Evolutionary conservation across 2,797 vertebrate genomes (phyloP).

Genomic region (Remorina albescens): DNA sequence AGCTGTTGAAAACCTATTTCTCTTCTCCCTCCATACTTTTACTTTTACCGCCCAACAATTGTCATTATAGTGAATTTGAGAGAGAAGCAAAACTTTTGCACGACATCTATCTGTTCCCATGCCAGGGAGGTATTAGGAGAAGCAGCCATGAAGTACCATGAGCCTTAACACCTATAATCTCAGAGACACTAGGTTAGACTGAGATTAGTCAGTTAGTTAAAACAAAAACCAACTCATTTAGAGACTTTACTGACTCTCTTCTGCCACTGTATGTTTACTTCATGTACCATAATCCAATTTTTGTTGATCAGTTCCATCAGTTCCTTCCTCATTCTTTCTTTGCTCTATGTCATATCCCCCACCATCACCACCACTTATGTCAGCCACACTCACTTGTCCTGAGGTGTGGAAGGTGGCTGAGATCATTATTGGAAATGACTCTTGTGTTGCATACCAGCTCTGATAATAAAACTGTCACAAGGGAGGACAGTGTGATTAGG

Average conservation of each 20-base stretch:
- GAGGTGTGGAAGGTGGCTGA: constrained; percentile 77
- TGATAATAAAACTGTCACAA: constrained; percentile 82
- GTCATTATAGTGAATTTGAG: constrained; percentile 10
- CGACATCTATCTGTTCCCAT: no score
- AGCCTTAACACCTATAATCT: no score
- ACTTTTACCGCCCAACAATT: no score
- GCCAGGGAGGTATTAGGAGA: no score
- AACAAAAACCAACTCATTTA: background rate
- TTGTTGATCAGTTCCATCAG: background rate
- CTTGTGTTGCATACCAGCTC: constrained; percentile 76
- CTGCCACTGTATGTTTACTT: background rate
- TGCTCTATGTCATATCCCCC: background rate
- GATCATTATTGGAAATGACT: constrained; percentile 84
- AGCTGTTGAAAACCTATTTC: no score
- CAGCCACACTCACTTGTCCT: constrained; percentile 84
- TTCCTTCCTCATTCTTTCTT: constrained; percentile 10
- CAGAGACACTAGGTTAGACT: background rate
- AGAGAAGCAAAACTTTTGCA: background rate
- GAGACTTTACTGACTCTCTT: background rate
- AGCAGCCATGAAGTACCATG: no score
- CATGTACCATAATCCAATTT: background rate
- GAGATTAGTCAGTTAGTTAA: background rate
- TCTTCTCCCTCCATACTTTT: no score
- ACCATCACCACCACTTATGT: constrained; percentile 50
- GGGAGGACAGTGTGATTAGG: constrained; percentile 53